Conservation (phyloP, 2,888 invertebrate species). For the Protonemura montana region DNA sequence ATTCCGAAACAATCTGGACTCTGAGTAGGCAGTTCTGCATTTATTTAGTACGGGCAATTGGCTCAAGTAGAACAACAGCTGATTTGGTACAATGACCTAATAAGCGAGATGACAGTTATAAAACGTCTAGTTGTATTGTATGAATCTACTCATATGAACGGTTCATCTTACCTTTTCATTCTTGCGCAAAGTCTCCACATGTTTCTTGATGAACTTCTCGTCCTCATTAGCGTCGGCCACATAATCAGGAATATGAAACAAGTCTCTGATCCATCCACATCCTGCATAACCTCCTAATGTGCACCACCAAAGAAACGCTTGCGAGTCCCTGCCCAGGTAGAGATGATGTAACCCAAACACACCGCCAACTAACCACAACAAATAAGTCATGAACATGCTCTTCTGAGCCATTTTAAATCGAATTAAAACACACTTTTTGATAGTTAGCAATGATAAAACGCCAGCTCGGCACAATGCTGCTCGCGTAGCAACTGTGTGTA, state of each 20-base stretch:
- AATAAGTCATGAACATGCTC: conserved; percentile 72
- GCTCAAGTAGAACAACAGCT: background rate
- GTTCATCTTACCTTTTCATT: conserved; percentile 68
- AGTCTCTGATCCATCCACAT: conserved; percentile 85
- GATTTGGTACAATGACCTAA: background rate
- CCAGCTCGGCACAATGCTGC: background rate
- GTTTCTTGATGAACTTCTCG: conserved; percentile 70
- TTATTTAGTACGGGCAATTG: background rate
- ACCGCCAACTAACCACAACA: conserved; percentile 89
- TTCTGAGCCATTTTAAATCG: conserved; percentile 55
- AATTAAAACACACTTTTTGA: background rate
- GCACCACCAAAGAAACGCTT: conserved; percentile 90
- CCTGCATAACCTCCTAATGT: conserved; percentile 87
- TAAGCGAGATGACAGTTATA: background rate
- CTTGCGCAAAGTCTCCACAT: conserved; percentile 68
- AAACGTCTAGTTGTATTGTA: background rate
- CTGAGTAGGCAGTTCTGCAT: no score
- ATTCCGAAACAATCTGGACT: no score
- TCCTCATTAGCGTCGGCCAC: conserved; percentile 83
- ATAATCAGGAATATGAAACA: conserved; percentile 84
- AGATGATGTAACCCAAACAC: conserved; percentile 89
- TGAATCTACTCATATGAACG: no score
- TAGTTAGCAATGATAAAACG: background rate
- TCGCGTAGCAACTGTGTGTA: background rate
- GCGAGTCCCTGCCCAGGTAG: conserved; percentile 86